Percentiles rank a stretch among this genome's conserved stretches.
These are phyloP conservation scores for Verasper variegatus DNA, from an alignment of 2,113 vertebrate species.

Conservation along the genomic window DNA sequence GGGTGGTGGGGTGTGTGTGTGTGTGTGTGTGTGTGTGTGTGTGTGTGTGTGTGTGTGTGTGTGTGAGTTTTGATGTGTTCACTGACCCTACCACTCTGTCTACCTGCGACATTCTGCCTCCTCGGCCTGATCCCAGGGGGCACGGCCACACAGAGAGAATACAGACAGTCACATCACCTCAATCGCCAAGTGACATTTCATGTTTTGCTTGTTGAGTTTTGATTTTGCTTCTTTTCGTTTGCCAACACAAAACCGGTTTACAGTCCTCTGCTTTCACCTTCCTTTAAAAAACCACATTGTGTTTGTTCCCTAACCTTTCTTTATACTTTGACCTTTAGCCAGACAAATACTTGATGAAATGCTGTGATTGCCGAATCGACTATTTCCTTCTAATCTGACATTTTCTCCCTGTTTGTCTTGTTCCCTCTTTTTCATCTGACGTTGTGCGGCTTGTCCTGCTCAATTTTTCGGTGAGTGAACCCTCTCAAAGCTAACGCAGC, in stretches of 20 bases:
- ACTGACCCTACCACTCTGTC: slow-evolving; percentile 73
- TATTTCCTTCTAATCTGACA: slow-evolving; percentile 47
- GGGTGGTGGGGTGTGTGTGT: slow-evolving; percentile 4
- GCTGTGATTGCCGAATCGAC: slow-evolving; percentile 42
- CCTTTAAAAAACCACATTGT: neutral
- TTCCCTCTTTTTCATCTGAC: slow-evolving; percentile 25
- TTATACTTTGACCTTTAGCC: slow-evolving; percentile 15
- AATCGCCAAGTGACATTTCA: slow-evolving; percentile 68
- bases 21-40: slow-evolving; percentile 27
- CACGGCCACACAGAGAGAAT: slow-evolving; percentile 37
- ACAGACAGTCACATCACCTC: slow-evolving; percentile 46
- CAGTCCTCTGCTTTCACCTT: slow-evolving; percentile 7
- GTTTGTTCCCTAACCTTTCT: slow-evolving; percentile 34
- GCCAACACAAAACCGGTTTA: slow-evolving; percentile 13
- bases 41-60: neutral
- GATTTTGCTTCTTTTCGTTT: slow-evolving; percentile 37
- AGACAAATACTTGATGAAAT: slow-evolving; percentile 32
- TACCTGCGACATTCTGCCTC: slow-evolving; percentile 69
- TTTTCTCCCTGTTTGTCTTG: slow-evolving; percentile 32
- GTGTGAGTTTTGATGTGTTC: slow-evolving; percentile 67
- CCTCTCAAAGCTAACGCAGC: slow-evolving; percentile 11
- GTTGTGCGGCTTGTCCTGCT: slow-evolving; percentile 12
- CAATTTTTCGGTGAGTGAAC: slow-evolving; percentile 65
- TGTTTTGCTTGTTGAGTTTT: slow-evolving; percentile 52
- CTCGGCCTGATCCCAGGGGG: slow-evolving; percentile 62